phyloP scores from a whole-genome alignment of 2,797 vertebrate genomes.

The Netta rufina region DNA sequence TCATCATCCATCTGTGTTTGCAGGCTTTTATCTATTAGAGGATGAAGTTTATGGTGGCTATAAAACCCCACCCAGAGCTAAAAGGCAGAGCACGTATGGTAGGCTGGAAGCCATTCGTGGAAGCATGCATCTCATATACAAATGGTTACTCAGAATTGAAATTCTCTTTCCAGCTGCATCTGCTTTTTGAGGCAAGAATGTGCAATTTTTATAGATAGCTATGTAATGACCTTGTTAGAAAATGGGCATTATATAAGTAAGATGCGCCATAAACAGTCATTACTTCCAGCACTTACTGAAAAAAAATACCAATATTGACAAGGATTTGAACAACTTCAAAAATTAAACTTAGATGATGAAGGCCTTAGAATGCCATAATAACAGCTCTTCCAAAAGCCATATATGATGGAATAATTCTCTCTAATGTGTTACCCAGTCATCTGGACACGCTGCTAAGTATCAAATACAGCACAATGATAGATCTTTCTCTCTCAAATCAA shows the following conservation, averaged over 20 bases:
- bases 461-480: constrained; percentile 45
- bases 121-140: not conserved
- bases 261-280: constrained; percentile 67
- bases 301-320: constrained; percentile 69
- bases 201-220: constrained; percentile 44
- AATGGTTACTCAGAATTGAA: constrained; percentile 33
- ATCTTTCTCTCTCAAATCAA: constrained; percentile 53
- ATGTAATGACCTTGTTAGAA: constrained; percentile 59
- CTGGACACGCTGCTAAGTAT: constrained; percentile 32
- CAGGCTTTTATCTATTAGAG: not conserved
- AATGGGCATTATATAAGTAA: constrained; percentile 6
- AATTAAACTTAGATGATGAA: constrained; percentile 67
- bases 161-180: constrained; percentile 43
- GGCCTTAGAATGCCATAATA: constrained; percentile 45
- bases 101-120: not conserved
- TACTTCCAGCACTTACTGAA: constrained; percentile 60
- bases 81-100: not conserved
- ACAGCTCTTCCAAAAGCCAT: constrained; percentile 27
- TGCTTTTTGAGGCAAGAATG: constrained; percentile 42
- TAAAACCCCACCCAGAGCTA: constrained; percentile 13
- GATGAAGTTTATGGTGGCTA: not conserved
- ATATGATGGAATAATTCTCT: constrained; percentile 47
- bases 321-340: constrained; percentile 60
- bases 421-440: constrained; percentile 48
- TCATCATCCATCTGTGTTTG: not conserved